These are phyloP conservation scores for Varanus komodoensis DNA, from an alignment of 2,113 vertebrate species.

Conservation along the genomic window DNA sequence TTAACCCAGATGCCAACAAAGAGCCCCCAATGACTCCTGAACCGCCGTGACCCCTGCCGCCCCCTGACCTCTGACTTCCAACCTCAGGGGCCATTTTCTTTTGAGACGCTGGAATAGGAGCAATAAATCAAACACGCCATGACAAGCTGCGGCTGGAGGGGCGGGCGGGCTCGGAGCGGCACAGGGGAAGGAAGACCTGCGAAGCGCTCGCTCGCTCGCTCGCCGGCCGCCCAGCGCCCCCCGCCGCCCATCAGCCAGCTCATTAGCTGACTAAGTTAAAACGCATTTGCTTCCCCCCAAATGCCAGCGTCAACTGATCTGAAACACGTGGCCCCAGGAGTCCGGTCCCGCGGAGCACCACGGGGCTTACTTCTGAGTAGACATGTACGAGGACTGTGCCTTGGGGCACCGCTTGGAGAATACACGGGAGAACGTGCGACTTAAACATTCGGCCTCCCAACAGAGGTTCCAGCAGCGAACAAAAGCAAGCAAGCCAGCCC, in stretches of 20 bases:
- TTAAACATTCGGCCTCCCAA: neutral
- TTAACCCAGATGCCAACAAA: constrained; percentile 72
- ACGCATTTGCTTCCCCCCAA: neutral
- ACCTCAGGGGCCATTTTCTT: neutral
- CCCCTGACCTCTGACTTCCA: constrained; percentile 68
- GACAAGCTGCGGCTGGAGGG: constrained; percentile 57
- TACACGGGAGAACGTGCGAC: too few relatives aligned
- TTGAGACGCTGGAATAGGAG: neutral
- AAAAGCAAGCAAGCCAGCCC: neutral
- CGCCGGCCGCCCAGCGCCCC: neutral
- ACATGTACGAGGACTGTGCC: neutral
- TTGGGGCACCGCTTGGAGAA: neutral
- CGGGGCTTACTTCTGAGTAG: neutral
- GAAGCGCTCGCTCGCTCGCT: neutral
- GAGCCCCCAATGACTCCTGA: constrained; percentile 71
- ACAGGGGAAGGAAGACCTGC: neutral
- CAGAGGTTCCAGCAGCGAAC: neutral
- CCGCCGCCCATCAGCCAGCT: too few relatives aligned
- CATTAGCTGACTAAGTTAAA: neutral
- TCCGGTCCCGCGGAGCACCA: neutral
- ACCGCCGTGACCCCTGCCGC: constrained; percentile 77
- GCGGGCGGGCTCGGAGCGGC: neutral
- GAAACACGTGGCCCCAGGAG: neutral
- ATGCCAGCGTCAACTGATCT: neutral
- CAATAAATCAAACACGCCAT: constrained; percentile 28